Percentiles rank a stretch among this genome's conserved stretches.
Conservation (phyloP, 2,888 invertebrate genomes). For the Fissipunctia ypsillon region DNA sequence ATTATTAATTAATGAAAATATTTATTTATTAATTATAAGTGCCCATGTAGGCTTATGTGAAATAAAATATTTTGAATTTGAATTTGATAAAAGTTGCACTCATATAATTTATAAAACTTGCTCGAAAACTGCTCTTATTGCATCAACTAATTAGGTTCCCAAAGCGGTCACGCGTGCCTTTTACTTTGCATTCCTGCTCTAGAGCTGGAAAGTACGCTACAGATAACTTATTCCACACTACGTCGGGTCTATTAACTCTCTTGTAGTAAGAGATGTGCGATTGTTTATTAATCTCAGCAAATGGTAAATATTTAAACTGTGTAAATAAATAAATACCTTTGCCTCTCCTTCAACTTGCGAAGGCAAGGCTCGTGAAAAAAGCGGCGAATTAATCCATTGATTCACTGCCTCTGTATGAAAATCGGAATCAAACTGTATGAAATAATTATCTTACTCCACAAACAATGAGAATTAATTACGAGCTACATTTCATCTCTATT, state of each 20-base stretch:
- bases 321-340: neutral
- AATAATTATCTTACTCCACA: conserved; percentile 15
- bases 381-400: neutral
- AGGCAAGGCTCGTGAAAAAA: neutral
- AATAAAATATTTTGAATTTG: too few relatives aligned
- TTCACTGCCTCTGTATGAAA: neutral
- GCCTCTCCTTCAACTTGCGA: neutral
- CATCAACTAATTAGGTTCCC: neutral
- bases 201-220: neutral
- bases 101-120: too few relatives aligned
- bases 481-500: conserved; percentile 50
- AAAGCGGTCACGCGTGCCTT: neutral
- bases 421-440: neutral
- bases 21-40: too few relatives aligned
- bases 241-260: neutral
- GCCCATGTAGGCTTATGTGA: too few relatives aligned
- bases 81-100: too few relatives aligned
- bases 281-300: neutral
- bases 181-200: neutral
- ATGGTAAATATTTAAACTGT: neutral
- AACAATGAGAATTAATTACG: conserved; percentile 44
- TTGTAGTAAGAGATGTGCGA: neutral
- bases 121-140: neutral
- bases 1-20: too few relatives aligned
- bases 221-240: neutral